A percentile compares a stretch with the other conserved stretches of the same genome.
phyloP scores from a whole-genome alignment of 53 echinoderm and acorn worm genomes.

The Echinometra lucunter region DNA sequence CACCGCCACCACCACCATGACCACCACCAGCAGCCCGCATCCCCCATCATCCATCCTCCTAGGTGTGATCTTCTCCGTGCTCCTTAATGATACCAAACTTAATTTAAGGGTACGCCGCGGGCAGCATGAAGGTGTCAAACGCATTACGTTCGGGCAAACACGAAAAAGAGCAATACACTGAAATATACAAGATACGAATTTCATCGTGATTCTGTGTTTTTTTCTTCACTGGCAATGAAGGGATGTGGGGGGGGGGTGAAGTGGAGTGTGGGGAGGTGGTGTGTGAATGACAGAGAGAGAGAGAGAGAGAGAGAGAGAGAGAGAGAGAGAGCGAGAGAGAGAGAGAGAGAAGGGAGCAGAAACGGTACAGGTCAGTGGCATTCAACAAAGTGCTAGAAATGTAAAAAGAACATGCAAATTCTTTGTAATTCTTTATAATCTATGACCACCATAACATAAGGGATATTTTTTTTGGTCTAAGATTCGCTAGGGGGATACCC shows the following conservation, averaged over 20 bases:
- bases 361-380: background rate
- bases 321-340: background rate
- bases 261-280: no score
- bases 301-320: background rate
- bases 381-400: no score
- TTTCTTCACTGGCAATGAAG: background rate
- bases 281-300: no score
- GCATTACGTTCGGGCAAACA: constrained; percentile 57
- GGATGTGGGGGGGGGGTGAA: background rate
- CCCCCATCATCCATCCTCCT: background rate
- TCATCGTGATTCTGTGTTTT: constrained; percentile 1
- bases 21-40: background rate
- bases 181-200: constrained; percentile 14
- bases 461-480: no score
- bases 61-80: constrained; percentile 38
- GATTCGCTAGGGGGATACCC: no score
- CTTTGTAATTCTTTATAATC: no score
- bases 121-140: constrained; percentile 15
- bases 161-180: constrained; percentile 15
- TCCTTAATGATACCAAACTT: constrained; percentile 33
- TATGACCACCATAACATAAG: no score
- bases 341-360: background rate
- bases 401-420: no score
- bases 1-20: background rate
- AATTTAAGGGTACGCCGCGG: constrained; percentile 46